Conservation (phyloP, 92 coral and sea anemone species). For the Chrysogorgia sp. region DNA sequence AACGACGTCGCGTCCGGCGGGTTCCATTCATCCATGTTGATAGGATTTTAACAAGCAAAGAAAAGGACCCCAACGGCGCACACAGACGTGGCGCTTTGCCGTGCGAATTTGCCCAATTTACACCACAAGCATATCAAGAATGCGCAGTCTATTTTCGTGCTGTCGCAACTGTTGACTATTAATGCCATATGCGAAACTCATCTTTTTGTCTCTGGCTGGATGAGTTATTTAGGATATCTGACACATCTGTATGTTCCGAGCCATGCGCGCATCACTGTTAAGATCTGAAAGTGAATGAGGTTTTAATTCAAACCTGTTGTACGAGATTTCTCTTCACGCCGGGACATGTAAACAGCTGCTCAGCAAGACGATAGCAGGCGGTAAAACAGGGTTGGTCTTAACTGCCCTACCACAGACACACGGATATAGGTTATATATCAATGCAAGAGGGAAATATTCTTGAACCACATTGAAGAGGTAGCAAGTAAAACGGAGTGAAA, state of each 20-base stretch:
- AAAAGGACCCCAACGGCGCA: conserved; percentile 25
- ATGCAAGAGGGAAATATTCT: neutral
- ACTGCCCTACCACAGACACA: conserved; percentile 45
- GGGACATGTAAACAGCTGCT: conserved; percentile 33
- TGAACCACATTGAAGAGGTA: neutral
- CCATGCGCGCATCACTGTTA: conserved; percentile 22
- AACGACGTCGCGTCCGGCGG: conserved; percentile 1
- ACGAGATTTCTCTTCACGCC: conserved; percentile 3
- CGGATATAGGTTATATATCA: neutral
- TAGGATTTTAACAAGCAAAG: conserved; percentile 35
- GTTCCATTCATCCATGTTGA: conserved; percentile 22
- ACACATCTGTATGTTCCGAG: neutral
- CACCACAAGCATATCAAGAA: neutral
- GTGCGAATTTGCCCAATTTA: conserved; percentile 4
- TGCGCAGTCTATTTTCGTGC: conserved; percentile 39
- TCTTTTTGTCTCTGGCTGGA: neutral
- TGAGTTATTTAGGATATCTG: conserved; percentile 22
- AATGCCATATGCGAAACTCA: conserved; percentile 16
- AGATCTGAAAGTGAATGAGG: conserved; percentile 16
- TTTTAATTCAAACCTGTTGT: conserved; percentile 37
- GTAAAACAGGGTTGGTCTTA: conserved; percentile 29
- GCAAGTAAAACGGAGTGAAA: too few relatives aligned
- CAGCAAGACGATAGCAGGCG: conserved; percentile 41
- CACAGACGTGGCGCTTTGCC: conserved; percentile 18
- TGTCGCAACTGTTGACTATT: conserved; percentile 30